Base-by-base conservation (phyloP, 2,797 vertebrate species). In the Danio kyathit region DNA sequence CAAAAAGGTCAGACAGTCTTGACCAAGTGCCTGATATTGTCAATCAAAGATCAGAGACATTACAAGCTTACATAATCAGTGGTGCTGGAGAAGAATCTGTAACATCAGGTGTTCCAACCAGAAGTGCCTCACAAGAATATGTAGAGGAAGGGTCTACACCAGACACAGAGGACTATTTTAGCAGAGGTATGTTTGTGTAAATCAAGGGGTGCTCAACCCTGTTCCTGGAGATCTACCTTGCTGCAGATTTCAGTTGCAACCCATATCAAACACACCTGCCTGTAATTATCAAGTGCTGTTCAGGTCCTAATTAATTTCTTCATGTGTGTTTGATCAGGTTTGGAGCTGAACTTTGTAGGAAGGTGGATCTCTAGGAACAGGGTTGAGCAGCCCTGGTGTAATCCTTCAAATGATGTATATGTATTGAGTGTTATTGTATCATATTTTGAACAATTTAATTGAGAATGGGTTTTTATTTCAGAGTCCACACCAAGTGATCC, bases 401-500 rank as follows among this genome's bases (percentile, higher is more conserved):
- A 60, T 69, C 7, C 10, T 51, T 70, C 0, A 12, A 77, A 49
- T 60, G 7, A 2, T 6, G 17, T 56, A 8, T 64, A 44, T 54
- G 29, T 29, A 29, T 14, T 29, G 16, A 49, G 48, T 29, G 19
- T 12, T 6, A 41, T 29, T 52, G 29, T 52, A 7, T 29, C 40
- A 51, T 63, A 43, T n/a, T 69, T 44, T 5, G 43, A 6, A 72
- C 11, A 38, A 29, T 48, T 48, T 59, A 43, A 60, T 60, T 29
- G 46, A n/a, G 11, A 56, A 43, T 72, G 7, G 52, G 29, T 70
- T 70, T 52, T 29, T 29, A 29, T 29, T 29, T 29, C 89, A 99
- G 98, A 99, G 91, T 97, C 95, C 77, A 98, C 97, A 76, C 96
- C 95, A n/a, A 99, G 95, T 73, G 97, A 96, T 91, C 97, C 96